These are phyloP conservation scores for Gadus chalcogrammus DNA, from an alignment of 2,113 vertebrate species.

Conservation along the genomic window DNA sequence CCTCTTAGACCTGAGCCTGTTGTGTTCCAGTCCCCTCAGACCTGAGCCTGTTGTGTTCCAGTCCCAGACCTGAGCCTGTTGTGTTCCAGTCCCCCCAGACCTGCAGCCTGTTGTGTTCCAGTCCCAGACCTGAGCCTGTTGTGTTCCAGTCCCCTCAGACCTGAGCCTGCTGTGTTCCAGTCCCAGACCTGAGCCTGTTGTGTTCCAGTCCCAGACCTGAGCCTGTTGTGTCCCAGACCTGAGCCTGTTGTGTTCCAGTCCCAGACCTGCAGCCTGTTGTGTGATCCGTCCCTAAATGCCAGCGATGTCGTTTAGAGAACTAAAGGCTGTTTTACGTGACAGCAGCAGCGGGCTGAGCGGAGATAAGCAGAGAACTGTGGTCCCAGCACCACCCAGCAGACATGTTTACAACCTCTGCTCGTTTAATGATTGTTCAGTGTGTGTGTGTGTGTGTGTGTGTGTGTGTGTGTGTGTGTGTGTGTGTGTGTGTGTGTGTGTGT, in stretches of 20 bases:
- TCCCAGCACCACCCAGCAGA: neutral
- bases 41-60: neutral
- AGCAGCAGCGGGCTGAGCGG: slow-evolving; percentile 37
- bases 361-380: neutral
- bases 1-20: too few relatives aligned
- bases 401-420: too few relatives aligned
- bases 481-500: too few relatives aligned
- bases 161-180: neutral
- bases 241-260: slow-evolving; percentile 37
- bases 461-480: too few relatives aligned
- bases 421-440: too few relatives aligned
- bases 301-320: slow-evolving; percentile 17
- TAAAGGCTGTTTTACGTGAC: slow-evolving; percentile 68
- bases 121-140: slow-evolving; percentile 7
- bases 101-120: slow-evolving; percentile 20
- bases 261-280: slow-evolving; percentile 32
- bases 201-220: slow-evolving; percentile 33
- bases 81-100: slow-evolving; percentile 31
- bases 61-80: slow-evolving; percentile 22
- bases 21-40: too few relatives aligned
- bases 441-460: too few relatives aligned
- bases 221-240: too few relatives aligned
- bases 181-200: slow-evolving; percentile 11
- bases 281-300: too few relatives aligned
- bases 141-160: slow-evolving; percentile 9